Conservation (phyloP, 2,113 vertebrate species). For the Sinocyclocheilus anophthalmus region DNA sequence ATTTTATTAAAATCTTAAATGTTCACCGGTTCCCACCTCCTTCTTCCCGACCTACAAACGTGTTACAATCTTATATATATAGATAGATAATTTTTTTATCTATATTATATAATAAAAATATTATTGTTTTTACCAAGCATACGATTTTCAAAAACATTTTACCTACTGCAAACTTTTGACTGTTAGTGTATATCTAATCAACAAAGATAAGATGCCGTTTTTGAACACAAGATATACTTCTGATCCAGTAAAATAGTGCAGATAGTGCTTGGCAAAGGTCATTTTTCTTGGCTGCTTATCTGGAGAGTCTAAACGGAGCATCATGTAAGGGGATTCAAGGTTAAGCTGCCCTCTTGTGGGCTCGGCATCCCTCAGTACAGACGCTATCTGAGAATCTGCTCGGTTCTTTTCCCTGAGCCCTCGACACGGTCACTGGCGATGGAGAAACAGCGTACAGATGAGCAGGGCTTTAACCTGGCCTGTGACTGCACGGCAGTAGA, state of each 20-base stretch:
- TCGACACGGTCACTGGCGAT: background rate
- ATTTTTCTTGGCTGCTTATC: slow-evolving; percentile 39
- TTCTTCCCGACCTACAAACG: no score
- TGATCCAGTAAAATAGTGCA: background rate
- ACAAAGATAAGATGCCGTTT: background rate
- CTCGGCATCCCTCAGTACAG: background rate
- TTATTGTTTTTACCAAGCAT: no score
- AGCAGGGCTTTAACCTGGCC: slow-evolving; percentile 21
- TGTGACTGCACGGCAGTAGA: slow-evolving; percentile 44
- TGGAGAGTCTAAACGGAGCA: slow-evolving; percentile 36
- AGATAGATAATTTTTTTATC: no score
- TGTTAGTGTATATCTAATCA: no score
- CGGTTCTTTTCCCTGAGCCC: slow-evolving; percentile 14
- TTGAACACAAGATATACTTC: background rate
- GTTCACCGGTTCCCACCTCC: no score
- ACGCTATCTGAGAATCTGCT: slow-evolving; percentile 17
- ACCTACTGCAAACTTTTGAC: no score
- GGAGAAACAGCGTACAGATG: background rate
- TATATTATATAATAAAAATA: no score
- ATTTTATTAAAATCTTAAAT: no score
- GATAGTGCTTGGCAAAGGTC: slow-evolving; percentile 6
- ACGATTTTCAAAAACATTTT: no score
- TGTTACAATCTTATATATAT: no score
- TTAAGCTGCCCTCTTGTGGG: slow-evolving; percentile 32
- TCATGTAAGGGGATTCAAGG: slow-evolving; percentile 41